Conservation (phyloP, 2,113 vertebrate species). For the Caranx melampygus region DNA sequence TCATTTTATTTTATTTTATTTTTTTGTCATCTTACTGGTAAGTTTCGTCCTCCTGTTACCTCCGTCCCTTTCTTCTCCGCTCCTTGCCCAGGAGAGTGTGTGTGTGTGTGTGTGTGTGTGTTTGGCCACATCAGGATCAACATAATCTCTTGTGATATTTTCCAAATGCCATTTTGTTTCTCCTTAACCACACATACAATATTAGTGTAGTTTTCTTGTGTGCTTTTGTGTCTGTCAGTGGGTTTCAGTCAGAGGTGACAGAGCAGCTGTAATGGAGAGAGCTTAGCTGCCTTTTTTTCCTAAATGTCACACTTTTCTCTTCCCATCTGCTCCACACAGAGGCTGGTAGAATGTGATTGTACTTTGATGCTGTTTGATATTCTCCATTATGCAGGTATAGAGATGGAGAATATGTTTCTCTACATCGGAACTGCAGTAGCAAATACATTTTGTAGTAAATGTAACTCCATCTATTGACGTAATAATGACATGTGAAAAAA, state of each 20-base stretch:
- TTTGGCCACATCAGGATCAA: conserved; percentile 36
- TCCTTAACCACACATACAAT: conserved; percentile 1
- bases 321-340: conserved; percentile 34
- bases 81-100: not conserved
- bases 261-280: conserved; percentile 32
- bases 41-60: not conserved
- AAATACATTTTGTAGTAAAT: too few relatives aligned
- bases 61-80: not conserved
- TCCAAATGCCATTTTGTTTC: conserved; percentile 51
- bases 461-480: too few relatives aligned
- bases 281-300: conserved; percentile 26
- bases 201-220: not conserved
- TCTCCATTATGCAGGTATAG: too few relatives aligned
- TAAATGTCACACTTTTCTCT: conserved; percentile 52
- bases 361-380: conserved; percentile 1
- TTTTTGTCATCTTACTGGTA: not conserved
- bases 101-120: not conserved
- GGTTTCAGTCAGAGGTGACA: conserved; percentile 39
- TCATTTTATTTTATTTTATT: not conserved
- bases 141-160: conserved; percentile 54
- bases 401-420: too few relatives aligned
- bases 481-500: too few relatives aligned
- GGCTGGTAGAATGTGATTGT: conserved; percentile 9
- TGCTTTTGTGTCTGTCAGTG: not conserved
- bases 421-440: too few relatives aligned